Base-by-base conservation (phyloP, 2,888 invertebrate genomes). In the Tinea semifulvella region DNA sequence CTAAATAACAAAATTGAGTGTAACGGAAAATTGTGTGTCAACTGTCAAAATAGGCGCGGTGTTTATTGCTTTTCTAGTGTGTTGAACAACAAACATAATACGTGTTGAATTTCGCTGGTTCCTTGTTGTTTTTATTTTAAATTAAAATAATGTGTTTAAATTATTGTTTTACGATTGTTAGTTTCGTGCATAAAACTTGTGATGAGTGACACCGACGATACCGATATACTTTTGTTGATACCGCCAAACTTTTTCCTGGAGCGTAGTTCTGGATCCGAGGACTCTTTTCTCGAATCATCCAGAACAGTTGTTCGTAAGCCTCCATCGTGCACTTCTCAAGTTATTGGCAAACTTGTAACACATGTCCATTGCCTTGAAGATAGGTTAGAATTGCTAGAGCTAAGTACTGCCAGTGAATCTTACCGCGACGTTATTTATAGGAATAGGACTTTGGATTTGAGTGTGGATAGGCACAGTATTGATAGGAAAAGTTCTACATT, bases 211-310 rank as follows among this genome's bases (percentile, higher is more conserved):
- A 81, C 81, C 50, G 92, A 92, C 83, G 92, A 92, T 73, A 93
- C 92, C 3, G 92, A 93, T 71, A 86, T 91, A 58, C 81, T 93
- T 51, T 70, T 93, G 55, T 68, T 90, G 55, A 90, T 92, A 63
- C 91, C 92, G 49, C 92, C 92, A 10, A 86, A 91, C 65, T 87
- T 90, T 57, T 90, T 88, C 59, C 62, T 84, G 19, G 82, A 88
- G n/a, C 74, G 84, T 51, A 36, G n/a, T 22, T 80, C 84, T n/a
- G 85, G 83, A 18, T 82, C 85, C 1, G 84, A 85, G 17, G 75
- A 80, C 49, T 77, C 80, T 5, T 49, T 72, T 16, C 56, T 77
- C 42, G 68, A 73, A 49, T 73, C 77, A 1, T 74, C 77, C 31
- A 69, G 80, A 54, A 79, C 77, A 11, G 79, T 79, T 10, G 75